Base-by-base conservation (phyloP, 2,797 vertebrate genomes). In the Syndactyla subalaris region DNA sequence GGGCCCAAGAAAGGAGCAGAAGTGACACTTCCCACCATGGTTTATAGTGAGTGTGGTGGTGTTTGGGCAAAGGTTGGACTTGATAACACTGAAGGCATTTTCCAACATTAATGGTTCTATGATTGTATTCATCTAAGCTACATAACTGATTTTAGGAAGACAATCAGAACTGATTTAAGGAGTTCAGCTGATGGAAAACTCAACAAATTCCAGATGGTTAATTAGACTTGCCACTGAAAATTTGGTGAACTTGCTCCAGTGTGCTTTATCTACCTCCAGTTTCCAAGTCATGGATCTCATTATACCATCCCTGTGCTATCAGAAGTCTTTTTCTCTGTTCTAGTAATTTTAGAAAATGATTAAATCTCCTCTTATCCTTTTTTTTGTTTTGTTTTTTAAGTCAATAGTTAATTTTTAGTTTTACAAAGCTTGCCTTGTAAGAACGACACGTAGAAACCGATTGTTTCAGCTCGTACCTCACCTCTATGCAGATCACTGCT, bases 21-120 rank as follows among this genome's bases (percentile, higher is more conserved):
- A 21, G 29, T 34, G 39, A 29, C 23, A n/a, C 10, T 58, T 34
- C 10, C 38, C 19, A 3, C 5, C 1, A 12, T 24, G 41, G 41
- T n/a, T n/a, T 12, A 24, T 12, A 24, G 16, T 45, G 45, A 73
- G 59, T 0, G 0, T 11, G 9, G 20, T 59, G 20, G 16, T 26
- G 24, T 59, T 24, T 26, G n/a, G n/a, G 46, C n/a, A 45, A 15
- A 52, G 30, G 17, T 2, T 67, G 30, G 52, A 32, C 48, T 59
- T 15, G 7, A 34, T 34, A 21, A 39, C 34, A 18, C 26, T 29
- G 23, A n/a, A 88, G 29, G 15, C 24, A 29, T 29, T 74, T 46
- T 22, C 54, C 61, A 59, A 11, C 61, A 39, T 21, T 22, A 73
- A 30, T 30, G 32, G 12, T 39, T 59, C 45, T 9, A 10, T 41